phyloP scores from a whole-genome alignment of 2,888 invertebrate genomes.

The Sesia bembeciformis region DNA sequence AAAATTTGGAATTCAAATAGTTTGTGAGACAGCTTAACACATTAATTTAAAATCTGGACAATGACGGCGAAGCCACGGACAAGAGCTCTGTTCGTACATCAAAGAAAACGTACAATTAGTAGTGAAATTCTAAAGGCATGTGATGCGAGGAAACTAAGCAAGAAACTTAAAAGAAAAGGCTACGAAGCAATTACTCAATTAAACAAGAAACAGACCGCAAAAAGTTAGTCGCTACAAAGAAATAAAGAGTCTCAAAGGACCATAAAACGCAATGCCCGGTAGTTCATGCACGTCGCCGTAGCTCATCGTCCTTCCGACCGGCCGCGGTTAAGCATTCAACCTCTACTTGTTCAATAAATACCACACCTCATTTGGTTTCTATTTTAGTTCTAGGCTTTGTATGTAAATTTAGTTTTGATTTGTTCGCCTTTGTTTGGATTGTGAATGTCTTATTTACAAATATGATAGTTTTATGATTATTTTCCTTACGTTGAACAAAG shows the following conservation, averaged over 20 bases:
- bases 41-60: too few relatives aligned
- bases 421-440: conserved; percentile 19
- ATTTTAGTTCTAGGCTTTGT: conserved; percentile 34
- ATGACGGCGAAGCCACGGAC: too few relatives aligned
- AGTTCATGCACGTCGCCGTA: conserved; percentile 19
- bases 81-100: too few relatives aligned
- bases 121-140: too few relatives aligned
- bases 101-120: too few relatives aligned
- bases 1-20: too few relatives aligned
- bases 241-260: conserved; percentile 9
- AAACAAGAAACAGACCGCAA: conserved; percentile 5
- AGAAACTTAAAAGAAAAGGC: background rate
- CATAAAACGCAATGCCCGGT: conserved; percentile 32
- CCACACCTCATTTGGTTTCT: conserved; percentile 26
- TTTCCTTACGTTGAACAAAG: background rate
- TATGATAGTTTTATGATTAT: background rate
- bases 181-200: conserved; percentile 4
- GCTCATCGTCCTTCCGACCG: conserved; percentile 25
- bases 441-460: conserved; percentile 8
- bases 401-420: conserved; percentile 33
- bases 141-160: too few relatives aligned
- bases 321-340: conserved; percentile 6
- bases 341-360: conserved; percentile 35
- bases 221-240: conserved; percentile 5
- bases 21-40: too few relatives aligned